Evolutionary conservation across 53 echinoderm and acorn worm genomes (phyloP), one percentile per base, ranked within the genome.

Genomic region (Henricia sp.): DNA sequence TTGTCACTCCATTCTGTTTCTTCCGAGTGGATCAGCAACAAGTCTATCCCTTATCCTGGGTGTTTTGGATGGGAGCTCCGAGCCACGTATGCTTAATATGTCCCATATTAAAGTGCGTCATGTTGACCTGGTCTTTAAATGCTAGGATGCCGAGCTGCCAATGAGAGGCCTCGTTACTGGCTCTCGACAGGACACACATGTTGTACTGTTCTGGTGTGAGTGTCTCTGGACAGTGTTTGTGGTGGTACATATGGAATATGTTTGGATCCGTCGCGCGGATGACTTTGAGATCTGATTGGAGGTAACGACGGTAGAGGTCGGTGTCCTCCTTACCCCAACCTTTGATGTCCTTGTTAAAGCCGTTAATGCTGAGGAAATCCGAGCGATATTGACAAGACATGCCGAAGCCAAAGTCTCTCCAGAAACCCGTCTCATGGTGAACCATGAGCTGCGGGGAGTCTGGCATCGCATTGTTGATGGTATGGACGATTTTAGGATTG

Each of bases 361-460:
- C 97, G 54, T 94, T 94, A 32, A 97, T 92, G 46, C 71, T 86
- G 23, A 92, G 32, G 83, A 94, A 97, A 73, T 97, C 97, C 1
- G 97, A 92, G 29, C 94, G 85, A 41, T 94, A 97, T 82, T 97
- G 97, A 64, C 97, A 97, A 25, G 94, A 94, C 97, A 97, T 97
- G 3, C 96, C 97, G 54, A 94, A 97, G 19, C 94, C 94, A 84
- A 97, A 97, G 74, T 94, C 97, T 4, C 97, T 52, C 97, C 97
- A 97, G 90, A 97, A 97, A 0, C 97, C 97, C 3, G 88, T 72
- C 50, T 97, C 94, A 26, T 90, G 88, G 44, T 90, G 92, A 28
- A 97, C 90, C 36, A 88, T 88, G 33, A 91, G 62, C 69, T 92
- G 92, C 1, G 90, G 86, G 2, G 68, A 85, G 33, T 94, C 94